Evolutionary conservation across 2,113 vertebrate genomes (phyloP).

Genomic region (Aepyceros melampus): DNA sequence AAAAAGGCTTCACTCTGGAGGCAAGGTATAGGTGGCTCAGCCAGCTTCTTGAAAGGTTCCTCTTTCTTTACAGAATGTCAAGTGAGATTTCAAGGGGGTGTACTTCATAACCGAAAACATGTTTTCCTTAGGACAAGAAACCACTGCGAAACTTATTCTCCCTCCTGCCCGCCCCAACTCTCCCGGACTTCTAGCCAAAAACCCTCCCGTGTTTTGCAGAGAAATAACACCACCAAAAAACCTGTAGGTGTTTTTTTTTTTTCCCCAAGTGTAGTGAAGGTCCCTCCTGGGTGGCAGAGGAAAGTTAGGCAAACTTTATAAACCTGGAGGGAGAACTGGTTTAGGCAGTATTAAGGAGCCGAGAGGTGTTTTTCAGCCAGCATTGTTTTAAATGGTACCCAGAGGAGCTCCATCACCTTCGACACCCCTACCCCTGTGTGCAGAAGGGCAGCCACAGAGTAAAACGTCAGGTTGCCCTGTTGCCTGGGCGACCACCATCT

Average conservation of each 20-base stretch:
- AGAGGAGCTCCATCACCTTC: constrained; percentile 33
- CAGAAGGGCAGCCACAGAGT: not conserved
- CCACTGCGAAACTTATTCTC: constrained; percentile 65
- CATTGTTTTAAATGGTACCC: constrained; percentile 49
- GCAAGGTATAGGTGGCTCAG: constrained; percentile 66
- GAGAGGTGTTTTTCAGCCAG: constrained; percentile 58
- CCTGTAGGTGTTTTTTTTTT: constrained; percentile 71
- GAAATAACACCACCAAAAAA: constrained; percentile 60
- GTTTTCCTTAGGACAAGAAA: constrained; percentile 79
- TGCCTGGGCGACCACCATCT: fast-evolving
- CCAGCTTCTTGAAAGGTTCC: constrained; percentile 74
- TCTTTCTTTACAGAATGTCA: constrained; percentile 77
- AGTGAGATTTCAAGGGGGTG: constrained; percentile 78
- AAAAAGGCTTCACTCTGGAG: constrained; percentile 63
- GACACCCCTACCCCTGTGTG: not conserved
- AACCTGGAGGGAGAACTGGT: constrained; percentile 60
- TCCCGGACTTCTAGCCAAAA: constrained; percentile 72
- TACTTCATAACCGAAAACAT: constrained; percentile 76
- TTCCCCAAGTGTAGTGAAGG: constrained; percentile 42
- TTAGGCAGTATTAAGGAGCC: constrained; percentile 58
- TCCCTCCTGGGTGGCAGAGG: constrained; percentile 72
- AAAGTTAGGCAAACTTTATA: constrained; percentile 64
- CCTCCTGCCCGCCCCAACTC: not conserved
- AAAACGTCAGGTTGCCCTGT: not conserved
- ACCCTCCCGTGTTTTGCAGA: constrained; percentile 72